These are phyloP conservation scores for Leucania comma DNA, from an alignment of 2,888 invertebrate species.

Conservation along the genomic window DNA sequence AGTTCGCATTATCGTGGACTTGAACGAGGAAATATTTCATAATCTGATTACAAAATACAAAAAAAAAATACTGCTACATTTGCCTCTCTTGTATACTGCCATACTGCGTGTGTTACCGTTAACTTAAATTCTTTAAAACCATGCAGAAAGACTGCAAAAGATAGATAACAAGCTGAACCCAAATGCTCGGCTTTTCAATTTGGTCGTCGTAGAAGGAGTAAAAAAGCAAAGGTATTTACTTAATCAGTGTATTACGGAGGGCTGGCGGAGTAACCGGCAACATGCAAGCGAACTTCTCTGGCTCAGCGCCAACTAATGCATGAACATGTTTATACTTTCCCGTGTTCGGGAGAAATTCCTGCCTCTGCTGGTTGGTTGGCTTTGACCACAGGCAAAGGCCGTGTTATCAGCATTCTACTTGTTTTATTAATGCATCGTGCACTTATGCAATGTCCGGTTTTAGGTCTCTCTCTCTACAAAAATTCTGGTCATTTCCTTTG, in stretches of 20 bases:
- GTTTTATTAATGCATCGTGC: conserved; percentile 63
- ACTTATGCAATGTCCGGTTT: conserved; percentile 40
- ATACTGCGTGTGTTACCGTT: background rate
- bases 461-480: conserved; percentile 24
- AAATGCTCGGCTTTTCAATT: conserved; percentile 55
- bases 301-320: conserved; percentile 65
- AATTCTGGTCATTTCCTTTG: conserved; percentile 31
- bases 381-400: conserved; percentile 64
- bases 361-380: conserved; percentile 45
- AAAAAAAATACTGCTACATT: background rate
- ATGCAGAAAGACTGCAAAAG: conserved; percentile 46
- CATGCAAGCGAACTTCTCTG: conserved; percentile 58
- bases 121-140: conserved; percentile 24
- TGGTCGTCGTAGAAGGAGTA: conserved; percentile 41
- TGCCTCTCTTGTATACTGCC: background rate
- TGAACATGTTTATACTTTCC: conserved; percentile 62
- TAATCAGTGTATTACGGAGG: conserved; percentile 60
- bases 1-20: conserved; percentile 10
- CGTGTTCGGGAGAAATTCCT: conserved; percentile 62
- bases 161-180: conserved; percentile 51
- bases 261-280: conserved; percentile 46
- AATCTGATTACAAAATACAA: conserved; percentile 7
- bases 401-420: conserved; percentile 60
- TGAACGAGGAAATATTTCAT: conserved; percentile 7
- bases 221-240: conserved; percentile 61